Conservation (phyloP, 2,888 invertebrate genomes). For the Drosophila rellima region DNA sequence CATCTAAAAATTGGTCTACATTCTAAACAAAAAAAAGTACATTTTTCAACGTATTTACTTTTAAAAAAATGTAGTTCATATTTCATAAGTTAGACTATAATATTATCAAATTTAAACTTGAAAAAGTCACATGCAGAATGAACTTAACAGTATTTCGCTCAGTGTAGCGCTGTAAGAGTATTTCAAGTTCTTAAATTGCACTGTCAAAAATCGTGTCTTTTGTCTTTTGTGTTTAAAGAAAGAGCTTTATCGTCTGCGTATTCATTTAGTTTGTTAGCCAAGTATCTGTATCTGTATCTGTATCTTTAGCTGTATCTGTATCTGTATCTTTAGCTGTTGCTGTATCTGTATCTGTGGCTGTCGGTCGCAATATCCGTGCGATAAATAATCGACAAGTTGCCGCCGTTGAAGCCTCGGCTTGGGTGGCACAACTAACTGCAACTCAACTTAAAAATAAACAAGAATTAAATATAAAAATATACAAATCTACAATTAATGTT, state of each 20-base stretch:
- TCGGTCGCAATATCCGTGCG: slow-evolving; percentile 49
- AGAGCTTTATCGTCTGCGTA: slow-evolving; percentile 3
- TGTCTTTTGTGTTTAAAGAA: slow-evolving; percentile 11
- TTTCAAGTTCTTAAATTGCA: neutral
- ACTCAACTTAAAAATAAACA: slow-evolving; percentile 2
- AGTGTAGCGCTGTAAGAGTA: slow-evolving; percentile 1
- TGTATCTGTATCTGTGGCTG: slow-evolving; percentile 19
- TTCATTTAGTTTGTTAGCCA: neutral
- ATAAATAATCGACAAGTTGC: slow-evolving; percentile 53
- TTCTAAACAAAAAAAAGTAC: no score
- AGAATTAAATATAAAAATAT: neutral
- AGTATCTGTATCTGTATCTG: slow-evolving; percentile 7
- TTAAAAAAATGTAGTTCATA: no score
- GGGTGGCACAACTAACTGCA: slow-evolving; percentile 47
- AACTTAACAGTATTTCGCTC: neutral
- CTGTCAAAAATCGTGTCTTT: neutral
- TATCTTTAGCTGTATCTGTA: slow-evolving; percentile 20
- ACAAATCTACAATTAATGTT: neutral
- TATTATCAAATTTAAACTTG: no score
- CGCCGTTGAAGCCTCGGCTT: slow-evolving; percentile 28
- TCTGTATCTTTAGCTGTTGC: slow-evolving; percentile 13
- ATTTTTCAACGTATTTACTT: no score
- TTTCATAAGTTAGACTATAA: no score
- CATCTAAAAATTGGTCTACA: no score
- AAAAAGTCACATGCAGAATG: no score